A percentile compares a stretch with the other conserved stretches of the same genome.
Conservation (phyloP, 2,113 vertebrate species). For the Cephalopholis sonnerati region DNA sequence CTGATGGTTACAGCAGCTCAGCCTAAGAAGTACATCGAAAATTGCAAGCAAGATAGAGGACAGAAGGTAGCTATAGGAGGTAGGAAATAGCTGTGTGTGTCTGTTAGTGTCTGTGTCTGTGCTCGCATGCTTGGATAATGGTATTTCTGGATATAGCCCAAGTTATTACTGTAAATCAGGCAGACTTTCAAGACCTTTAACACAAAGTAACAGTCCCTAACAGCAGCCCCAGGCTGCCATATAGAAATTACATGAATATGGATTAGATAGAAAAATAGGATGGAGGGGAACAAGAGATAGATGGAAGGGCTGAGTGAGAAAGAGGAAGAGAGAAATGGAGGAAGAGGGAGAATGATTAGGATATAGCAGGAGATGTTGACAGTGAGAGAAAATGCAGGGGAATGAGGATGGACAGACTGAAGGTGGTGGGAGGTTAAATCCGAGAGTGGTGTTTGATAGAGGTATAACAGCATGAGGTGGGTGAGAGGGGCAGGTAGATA, state of each 20-base stretch:
- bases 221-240: constrained; percentile 73
- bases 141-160: constrained; percentile 83
- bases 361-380: constrained; percentile 21
- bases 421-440: constrained; percentile 64
- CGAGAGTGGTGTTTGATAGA: constrained; percentile 62
- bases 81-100: constrained; percentile 43
- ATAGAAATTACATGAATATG: constrained; percentile 84
- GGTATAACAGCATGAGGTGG: constrained; percentile 52
- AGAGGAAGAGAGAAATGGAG: constrained; percentile 24
- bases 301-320: constrained; percentile 41
- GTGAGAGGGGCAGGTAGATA: constrained; percentile 42
- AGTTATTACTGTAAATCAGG: constrained; percentile 84
- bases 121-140: constrained; percentile 69
- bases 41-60: constrained; percentile 59
- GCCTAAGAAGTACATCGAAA: constrained; percentile 47
- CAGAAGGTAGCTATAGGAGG: constrained; percentile 46
- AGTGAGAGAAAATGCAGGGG: constrained; percentile 28
- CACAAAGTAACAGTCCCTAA: constrained; percentile 80
- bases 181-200: constrained; percentile 79
- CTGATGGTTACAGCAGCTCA: constrained; percentile 65
- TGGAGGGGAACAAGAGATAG: constrained; percentile 47
- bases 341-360: constrained; percentile 30
- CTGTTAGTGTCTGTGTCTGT: constrained; percentile 7
- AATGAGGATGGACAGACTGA: constrained; percentile 56
- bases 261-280: constrained; percentile 69